A percentile compares a stretch with the other conserved stretches of the same genome.
These are phyloP conservation scores for Aegotheles bennettii DNA, from an alignment of 2,113 vertebrate species.

Conservation along the genomic window DNA sequence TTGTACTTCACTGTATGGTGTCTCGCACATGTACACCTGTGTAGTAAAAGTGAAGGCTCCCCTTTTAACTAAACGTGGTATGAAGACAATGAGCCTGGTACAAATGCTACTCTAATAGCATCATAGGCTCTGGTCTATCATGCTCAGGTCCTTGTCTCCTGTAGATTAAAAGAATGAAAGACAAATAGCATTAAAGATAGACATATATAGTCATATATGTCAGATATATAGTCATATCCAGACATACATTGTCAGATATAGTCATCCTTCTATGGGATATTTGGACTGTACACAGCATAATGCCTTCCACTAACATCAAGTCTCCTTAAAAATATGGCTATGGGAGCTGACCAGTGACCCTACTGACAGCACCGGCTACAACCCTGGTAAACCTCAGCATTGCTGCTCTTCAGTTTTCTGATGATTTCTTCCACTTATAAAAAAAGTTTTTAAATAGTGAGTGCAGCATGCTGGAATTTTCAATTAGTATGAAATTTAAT, in stretches of 20 bases:
- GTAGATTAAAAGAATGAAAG: not conserved
- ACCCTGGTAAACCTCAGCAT: not conserved
- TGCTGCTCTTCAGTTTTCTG: not conserved
- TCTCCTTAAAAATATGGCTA: not conserved
- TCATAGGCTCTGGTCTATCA: not conserved
- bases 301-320: not conserved
- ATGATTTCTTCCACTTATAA: not conserved
- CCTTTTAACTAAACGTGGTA: not conserved
- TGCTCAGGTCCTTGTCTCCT: not conserved
- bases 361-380: not conserved
- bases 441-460: not conserved
- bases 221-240: not conserved
- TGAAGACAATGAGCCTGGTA: not conserved
- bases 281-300: not conserved
- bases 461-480: not conserved
- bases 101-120: not conserved
- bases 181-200: not conserved
- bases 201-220: not conserved
- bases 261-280: not conserved
- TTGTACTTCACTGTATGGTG: rapidly evolving
- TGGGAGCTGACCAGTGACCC: not conserved
- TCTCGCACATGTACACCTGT: not conserved
- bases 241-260: not conserved
- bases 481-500: not conserved
- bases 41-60: not conserved